phyloP scores from a whole-genome alignment of 2,113 vertebrate genomes.

The Dipodomys spectabilis region DNA sequence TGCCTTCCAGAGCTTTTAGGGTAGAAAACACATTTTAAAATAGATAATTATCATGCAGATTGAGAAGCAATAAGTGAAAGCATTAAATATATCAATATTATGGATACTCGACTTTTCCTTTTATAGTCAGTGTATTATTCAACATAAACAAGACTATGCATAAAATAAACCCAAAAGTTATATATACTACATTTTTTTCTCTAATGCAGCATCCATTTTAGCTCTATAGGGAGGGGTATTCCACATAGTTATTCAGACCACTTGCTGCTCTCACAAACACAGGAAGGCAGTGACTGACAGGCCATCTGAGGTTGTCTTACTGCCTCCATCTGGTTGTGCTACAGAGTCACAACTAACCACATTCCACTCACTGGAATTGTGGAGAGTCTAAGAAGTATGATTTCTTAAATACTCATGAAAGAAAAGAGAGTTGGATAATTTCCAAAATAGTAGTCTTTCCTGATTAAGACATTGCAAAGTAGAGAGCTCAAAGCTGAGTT shows the following conservation, averaged over 20 bases:
- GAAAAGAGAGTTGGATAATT: neutral
- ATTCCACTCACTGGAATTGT: neutral
- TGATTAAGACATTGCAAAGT: neutral
- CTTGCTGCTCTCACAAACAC: neutral
- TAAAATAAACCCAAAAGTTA: neutral
- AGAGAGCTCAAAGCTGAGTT: neutral
- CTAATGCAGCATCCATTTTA: neutral
- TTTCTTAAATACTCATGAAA: neutral
- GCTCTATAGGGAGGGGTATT: neutral
- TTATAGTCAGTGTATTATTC: neutral
- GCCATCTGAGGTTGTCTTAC: neutral
- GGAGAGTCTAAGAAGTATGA: neutral
- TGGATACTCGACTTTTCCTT: neutral
- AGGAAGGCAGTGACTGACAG: neutral
- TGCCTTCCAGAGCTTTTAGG: neutral
- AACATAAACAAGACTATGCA: neutral
- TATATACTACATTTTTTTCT: neutral
- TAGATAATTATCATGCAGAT: neutral
- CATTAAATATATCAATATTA: neutral
- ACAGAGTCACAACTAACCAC: neutral
- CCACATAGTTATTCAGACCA: neutral
- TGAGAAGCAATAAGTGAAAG: neutral
- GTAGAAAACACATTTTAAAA: neutral
- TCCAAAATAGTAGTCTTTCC: neutral
- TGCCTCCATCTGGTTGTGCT: neutral